Percentiles rank a stretch among this genome's conserved stretches.
These are phyloP conservation scores for Drosophila nr. fundita DNA, from an alignment of 2,888 invertebrate species.

Conservation along the genomic window DNA sequence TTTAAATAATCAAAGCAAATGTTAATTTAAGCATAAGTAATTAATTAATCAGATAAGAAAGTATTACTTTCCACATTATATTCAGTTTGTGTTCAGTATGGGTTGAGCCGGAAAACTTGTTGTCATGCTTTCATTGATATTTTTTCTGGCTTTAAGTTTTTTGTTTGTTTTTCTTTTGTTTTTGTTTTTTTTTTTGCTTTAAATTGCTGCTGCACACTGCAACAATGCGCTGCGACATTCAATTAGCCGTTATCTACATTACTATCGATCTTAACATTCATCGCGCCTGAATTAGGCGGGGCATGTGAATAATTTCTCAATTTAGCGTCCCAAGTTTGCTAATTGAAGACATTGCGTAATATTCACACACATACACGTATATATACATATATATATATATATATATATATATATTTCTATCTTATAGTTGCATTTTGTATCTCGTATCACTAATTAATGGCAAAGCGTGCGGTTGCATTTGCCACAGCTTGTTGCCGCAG, in stretches of 20 bases:
- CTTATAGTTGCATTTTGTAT: slow-evolving; percentile 33
- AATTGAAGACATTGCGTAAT: slow-evolving; percentile 67
- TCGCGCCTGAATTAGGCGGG: slow-evolving; percentile 11
- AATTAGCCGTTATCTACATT: slow-evolving; percentile 5
- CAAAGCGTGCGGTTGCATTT: slow-evolving; percentile 44
- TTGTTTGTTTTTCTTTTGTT: too few relatives aligned
- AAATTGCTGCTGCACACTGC: background rate
- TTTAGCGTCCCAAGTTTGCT: slow-evolving; percentile 46
- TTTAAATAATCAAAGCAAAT: background rate
- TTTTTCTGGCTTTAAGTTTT: background rate
- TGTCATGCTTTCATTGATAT: too few relatives aligned
- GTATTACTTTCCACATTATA: background rate
- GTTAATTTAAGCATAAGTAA: background rate
- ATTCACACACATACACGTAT: background rate
- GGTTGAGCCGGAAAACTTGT: background rate
- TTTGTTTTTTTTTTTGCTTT: background rate
- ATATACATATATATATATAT: background rate
- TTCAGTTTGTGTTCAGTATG: background rate
- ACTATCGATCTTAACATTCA: slow-evolving; percentile 10
- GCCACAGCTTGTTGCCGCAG: slow-evolving; percentile 25
- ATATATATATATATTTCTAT: slow-evolving; percentile 17
- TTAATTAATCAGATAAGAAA: too few relatives aligned
- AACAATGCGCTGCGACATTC: background rate
- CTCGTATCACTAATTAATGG: slow-evolving; percentile 66
- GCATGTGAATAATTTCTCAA: slow-evolving; percentile 54